A percentile compares a stretch with the other conserved stretches of the same genome.
Conservation (phyloP, 2,888 invertebrate genomes). For the Cataglyphis rosenhaueri region DNA sequence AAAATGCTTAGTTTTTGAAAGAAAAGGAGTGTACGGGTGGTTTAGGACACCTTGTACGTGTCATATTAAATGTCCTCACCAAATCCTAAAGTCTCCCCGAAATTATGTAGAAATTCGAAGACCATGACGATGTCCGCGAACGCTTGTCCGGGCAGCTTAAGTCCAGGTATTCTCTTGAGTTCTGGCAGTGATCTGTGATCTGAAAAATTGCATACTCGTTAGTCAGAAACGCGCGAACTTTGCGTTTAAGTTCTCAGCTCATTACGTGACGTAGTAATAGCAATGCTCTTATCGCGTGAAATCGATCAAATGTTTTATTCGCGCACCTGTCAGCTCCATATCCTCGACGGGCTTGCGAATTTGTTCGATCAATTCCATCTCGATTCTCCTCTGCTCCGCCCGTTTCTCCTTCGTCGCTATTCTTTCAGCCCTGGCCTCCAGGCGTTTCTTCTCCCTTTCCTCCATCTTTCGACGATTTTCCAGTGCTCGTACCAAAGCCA, state of each 20-base stretch:
- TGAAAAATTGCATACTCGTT: slow-evolving; percentile 56
- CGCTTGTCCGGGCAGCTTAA: slow-evolving; percentile 94
- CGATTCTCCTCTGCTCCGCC: slow-evolving; percentile 90
- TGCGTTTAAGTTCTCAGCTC: background rate
- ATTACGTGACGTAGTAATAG: background rate
- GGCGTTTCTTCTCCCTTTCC: slow-evolving; percentile 92
- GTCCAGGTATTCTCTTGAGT: slow-evolving; percentile 92
- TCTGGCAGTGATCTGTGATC: slow-evolving; percentile 91
- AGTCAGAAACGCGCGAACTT: background rate
- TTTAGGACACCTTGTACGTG: background rate
- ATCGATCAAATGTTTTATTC: slow-evolving; percentile 29
- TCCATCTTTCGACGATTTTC: slow-evolving; percentile 95
- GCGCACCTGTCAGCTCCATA: slow-evolving; percentile 90
- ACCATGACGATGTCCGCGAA: slow-evolving; percentile 97
- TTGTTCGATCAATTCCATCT: slow-evolving; percentile 89
- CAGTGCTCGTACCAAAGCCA: slow-evolving; percentile 94
- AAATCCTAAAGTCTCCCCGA: slow-evolving; percentile 97
- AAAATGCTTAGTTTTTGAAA: too few species aligned
- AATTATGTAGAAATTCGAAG: slow-evolving; percentile 98
- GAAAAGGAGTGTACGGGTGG: too few species aligned
- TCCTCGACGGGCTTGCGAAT: slow-evolving; percentile 96
- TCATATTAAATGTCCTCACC: slow-evolving; percentile 88
- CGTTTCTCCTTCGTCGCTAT: slow-evolving; percentile 94
- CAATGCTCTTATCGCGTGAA: background rate
- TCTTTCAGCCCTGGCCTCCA: slow-evolving; percentile 93